phyloP scores from a whole-genome alignment of 2,888 invertebrate species.

The Cephonodes hylas region DNA sequence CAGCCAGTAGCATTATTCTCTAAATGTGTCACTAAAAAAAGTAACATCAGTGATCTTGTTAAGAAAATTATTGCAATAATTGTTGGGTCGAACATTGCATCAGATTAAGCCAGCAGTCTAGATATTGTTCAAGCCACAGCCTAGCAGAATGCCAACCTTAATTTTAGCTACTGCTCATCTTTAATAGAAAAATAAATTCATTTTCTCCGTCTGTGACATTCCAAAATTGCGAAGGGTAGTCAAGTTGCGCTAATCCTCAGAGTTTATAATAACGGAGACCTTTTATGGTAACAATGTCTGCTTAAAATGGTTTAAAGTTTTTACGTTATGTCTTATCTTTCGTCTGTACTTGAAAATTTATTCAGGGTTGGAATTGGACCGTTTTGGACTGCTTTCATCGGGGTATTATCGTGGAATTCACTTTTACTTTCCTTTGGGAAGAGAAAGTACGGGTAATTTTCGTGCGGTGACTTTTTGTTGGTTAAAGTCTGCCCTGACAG shows the following conservation, averaged over 20 bases:
- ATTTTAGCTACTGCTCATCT: neutral
- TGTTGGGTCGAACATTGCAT: neutral
- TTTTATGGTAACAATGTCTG: slow-evolving; percentile 2
- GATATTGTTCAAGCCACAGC: neutral
- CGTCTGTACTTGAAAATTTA: neutral
- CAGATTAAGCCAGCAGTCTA: neutral
- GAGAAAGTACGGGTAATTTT: neutral
- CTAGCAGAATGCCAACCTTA: neutral
- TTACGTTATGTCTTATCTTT: neutral
- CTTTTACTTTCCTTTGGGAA: neutral
- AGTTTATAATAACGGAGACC: slow-evolving; percentile 6
- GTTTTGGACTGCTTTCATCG: neutral
- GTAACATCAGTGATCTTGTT: neutral
- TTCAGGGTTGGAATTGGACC: slow-evolving; percentile 7
- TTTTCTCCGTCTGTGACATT: neutral
- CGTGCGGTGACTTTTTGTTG: too few relatives aligned
- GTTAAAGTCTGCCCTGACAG: too few relatives aligned
- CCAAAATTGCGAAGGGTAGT: neutral
- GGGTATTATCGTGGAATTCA: neutral
- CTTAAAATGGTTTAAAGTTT: slow-evolving; percentile 6
- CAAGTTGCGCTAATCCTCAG: neutral
- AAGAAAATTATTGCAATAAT: neutral
- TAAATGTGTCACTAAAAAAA: neutral
- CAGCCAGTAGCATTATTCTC: neutral
- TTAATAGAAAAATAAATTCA: neutral